Percentiles rank a stretch among this genome's conserved stretches.
These are phyloP conservation scores for Acholoe squamosa DNA, from an alignment of 2,888 invertebrate species.

Conservation along the genomic window DNA sequence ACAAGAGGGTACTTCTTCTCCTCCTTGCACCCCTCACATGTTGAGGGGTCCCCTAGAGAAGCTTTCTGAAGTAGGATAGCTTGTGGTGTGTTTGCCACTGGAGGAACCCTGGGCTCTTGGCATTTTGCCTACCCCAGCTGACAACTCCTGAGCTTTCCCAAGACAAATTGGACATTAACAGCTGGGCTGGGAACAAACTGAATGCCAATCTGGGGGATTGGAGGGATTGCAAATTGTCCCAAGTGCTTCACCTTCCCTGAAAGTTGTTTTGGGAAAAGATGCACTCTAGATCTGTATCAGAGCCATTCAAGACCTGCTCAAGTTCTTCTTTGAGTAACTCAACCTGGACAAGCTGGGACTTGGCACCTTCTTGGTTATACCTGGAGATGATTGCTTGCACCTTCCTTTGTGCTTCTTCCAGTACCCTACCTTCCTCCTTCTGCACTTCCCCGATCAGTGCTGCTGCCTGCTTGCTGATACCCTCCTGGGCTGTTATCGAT, in stretches of 20 bases:
- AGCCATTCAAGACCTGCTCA: not conserved
- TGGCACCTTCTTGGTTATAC: not conserved
- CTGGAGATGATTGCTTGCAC: not conserved
- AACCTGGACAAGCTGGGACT: not conserved
- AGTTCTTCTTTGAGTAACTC: not conserved
- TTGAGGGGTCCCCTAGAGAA: not conserved
- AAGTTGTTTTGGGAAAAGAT: not conserved
- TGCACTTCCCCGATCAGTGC: not conserved
- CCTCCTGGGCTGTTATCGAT: not conserved
- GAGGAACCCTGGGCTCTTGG: too few species aligned
- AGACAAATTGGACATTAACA: not conserved
- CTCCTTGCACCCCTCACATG: not conserved
- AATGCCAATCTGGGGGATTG: not conserved
- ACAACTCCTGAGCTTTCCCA: not conserved
- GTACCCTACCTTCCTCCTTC: not conserved
- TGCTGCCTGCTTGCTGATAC: not conserved
- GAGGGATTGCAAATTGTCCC: not conserved
- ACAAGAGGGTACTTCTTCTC: not conserved
- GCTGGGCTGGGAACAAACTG: not conserved
- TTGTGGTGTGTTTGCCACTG: too few species aligned
- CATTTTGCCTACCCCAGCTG: too few species aligned
- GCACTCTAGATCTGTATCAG: not conserved
- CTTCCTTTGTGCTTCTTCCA: not conserved
- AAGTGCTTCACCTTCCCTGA: not conserved
- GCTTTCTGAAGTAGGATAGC: not conserved